A percentile compares a stretch with the other conserved stretches of the same genome.
Evolutionary conservation across 2,113 vertebrate species (phyloP).

Genomic region (Chionomys nivalis): DNA sequence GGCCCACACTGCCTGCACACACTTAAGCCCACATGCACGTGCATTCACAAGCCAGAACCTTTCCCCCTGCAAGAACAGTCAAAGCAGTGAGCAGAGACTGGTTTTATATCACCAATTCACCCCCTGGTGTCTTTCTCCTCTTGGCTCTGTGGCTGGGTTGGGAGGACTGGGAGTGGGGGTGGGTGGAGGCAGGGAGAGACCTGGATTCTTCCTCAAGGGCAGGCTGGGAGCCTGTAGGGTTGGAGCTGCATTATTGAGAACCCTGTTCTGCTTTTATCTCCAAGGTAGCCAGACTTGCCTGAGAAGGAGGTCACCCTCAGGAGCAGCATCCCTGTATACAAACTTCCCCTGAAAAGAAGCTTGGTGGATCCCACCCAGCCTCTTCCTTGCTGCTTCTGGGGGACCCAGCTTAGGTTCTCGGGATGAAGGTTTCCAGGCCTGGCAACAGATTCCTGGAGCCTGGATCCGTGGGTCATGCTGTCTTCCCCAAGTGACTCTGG

Average conservation of each 20-base stretch:
- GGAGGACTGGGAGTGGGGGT: constrained; percentile 45
- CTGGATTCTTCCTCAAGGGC: constrained; percentile 76
- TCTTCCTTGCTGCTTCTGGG: background rate
- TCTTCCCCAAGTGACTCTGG: background rate
- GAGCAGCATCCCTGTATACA: background rate
- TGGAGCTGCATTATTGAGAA: constrained; percentile 84
- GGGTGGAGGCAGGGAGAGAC: background rate
- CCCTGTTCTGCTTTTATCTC: constrained; percentile 84
- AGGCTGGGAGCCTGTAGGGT: constrained; percentile 72
- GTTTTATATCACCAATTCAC: constrained; percentile 83
- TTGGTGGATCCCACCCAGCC: background rate
- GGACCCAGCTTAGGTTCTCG: background rate
- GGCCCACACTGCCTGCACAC: background rate
- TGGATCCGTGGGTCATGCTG: background rate
- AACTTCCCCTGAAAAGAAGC: background rate
- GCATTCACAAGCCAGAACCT: background rate
- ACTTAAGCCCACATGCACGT: background rate
- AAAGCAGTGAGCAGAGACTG: constrained; percentile 41
- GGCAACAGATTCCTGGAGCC: background rate
- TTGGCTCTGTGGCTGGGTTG: constrained; percentile 54
- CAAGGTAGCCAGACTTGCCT: constrained; percentile 78
- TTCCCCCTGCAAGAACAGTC: constrained; percentile 49
- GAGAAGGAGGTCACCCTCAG: background rate
- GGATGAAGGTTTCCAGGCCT: background rate
- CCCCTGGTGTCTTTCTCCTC: constrained; percentile 77